These are phyloP conservation scores for Perithous albicinctus DNA, from an alignment of 2,888 invertebrate species.

Conservation along the genomic window DNA sequence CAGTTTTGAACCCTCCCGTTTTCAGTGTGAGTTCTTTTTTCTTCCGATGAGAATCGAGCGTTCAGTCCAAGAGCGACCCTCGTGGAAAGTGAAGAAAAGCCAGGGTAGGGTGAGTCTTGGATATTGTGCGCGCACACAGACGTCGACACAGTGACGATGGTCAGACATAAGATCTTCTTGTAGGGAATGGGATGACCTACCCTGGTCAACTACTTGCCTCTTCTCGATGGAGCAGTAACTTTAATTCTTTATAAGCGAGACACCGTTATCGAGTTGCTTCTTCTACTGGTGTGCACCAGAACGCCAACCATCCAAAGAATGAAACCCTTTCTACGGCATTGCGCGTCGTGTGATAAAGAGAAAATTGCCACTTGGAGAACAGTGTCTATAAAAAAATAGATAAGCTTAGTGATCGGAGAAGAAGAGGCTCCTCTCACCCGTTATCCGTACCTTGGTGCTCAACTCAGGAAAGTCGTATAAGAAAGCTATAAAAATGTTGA, in stretches of 20 bases:
- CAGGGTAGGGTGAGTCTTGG: conserved; percentile 23
- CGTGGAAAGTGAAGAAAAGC: conserved; percentile 48
- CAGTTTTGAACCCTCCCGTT: conserved; percentile 21
- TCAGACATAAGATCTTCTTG: conserved; percentile 64
- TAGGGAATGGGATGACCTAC: conserved; percentile 67
- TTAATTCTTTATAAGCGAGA: conserved; percentile 78
- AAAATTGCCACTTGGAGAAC: conserved; percentile 67
- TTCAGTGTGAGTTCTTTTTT: conserved; percentile 36
- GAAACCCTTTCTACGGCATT: conserved; percentile 47
- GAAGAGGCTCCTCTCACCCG: conserved; percentile 14
- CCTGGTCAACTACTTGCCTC: conserved; percentile 52
- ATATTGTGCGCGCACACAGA: conserved; percentile 19
- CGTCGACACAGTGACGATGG: conserved; percentile 44
- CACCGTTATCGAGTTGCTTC: conserved; percentile 74
- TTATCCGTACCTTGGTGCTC: conserved; percentile 34
- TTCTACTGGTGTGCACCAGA: conserved; percentile 6
- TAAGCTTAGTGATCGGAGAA: conserved; percentile 55
- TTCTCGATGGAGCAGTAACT: conserved; percentile 72
- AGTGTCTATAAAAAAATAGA: conserved; percentile 62
- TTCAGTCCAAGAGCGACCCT: conserved; percentile 59
- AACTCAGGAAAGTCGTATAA: conserved; percentile 29
- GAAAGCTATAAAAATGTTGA: conserved; percentile 52
- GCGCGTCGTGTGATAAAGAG: conserved; percentile 54
- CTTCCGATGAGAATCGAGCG: conserved; percentile 11
- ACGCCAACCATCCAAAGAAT: conserved; percentile 39